These are phyloP conservation scores for Syrista parreyssii DNA, from an alignment of 2,888 invertebrate genomes.

Conservation along the genomic window DNA sequence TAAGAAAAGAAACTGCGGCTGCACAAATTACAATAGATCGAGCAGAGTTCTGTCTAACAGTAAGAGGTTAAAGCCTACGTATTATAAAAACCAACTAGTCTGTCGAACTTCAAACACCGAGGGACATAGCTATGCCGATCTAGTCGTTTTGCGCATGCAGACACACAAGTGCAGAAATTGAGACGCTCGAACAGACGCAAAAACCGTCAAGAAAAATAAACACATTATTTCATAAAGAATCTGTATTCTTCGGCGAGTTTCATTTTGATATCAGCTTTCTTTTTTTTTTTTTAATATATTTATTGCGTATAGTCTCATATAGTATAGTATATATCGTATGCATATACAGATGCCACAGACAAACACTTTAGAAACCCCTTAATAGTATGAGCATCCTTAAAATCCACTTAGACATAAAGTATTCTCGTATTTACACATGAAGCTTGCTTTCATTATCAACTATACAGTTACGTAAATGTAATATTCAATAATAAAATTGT, in stretches of 20 bases:
- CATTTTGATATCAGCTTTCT: constrained; percentile 16
- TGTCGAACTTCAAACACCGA: too few species aligned
- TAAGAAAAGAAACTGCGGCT: too few species aligned
- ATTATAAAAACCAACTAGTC: too few species aligned
- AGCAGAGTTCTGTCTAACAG: too few species aligned
- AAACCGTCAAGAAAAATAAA: constrained; percentile 11
- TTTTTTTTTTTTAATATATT: constrained; percentile 25
- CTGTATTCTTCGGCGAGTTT: constrained; percentile 25
- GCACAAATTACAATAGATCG: too few species aligned
- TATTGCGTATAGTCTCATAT: constrained; percentile 29
- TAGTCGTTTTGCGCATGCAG: too few species aligned
- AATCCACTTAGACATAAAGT: constrained; percentile 54
- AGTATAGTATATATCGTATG: too few species aligned
- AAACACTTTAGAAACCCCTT: constrained; percentile 57
- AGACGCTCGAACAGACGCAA: constrained; percentile 9
- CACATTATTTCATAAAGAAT: constrained; percentile 23
- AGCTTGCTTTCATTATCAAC: constrained; percentile 54
- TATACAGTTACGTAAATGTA: constrained; percentile 64
- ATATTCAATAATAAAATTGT: constrained; percentile 63
- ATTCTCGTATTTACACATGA: constrained; percentile 57
- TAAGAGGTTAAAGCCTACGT: too few species aligned
- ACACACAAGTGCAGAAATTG: too few species aligned
- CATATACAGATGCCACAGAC: constrained; percentile 26
- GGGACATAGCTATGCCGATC: too few species aligned
- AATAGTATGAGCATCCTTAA: constrained; percentile 55